A percentile compares a stretch with the other conserved stretches of the same genome.
Conservation (phyloP, 2,888 invertebrate species). For the Aphrophora alni region DNA sequence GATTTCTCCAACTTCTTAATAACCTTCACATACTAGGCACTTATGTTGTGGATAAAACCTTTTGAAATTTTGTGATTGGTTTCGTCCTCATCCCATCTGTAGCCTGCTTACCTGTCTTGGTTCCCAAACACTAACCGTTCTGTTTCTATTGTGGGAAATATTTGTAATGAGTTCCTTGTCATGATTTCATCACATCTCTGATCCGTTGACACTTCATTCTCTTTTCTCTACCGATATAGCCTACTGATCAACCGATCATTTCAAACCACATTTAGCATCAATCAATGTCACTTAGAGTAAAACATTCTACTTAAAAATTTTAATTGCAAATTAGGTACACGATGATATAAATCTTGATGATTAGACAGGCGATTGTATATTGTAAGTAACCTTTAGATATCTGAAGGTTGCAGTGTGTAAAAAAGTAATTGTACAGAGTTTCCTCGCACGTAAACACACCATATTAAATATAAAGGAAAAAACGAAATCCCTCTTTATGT, state of each 20-base stretch:
- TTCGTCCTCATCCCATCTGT: neutral
- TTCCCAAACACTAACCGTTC: neutral
- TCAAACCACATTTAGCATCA: neutral
- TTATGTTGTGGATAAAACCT: neutral
- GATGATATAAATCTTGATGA: neutral
- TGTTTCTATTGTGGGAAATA: neutral
- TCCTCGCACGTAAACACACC: too few species aligned
- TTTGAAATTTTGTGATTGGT: neutral
- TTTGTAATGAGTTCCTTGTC: slow-evolving; percentile 1
- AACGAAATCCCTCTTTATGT: too few species aligned
- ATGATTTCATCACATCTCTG: neutral
- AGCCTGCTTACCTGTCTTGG: neutral
- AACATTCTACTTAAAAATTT: neutral
- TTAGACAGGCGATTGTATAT: neutral
- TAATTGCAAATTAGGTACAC: neutral
- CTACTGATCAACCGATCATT: neutral
- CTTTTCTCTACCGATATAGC: neutral
- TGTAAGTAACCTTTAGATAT: neutral
- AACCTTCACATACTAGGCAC: too few species aligned
- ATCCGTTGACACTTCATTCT: neutral
- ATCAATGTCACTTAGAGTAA: neutral
- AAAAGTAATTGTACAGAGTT: neutral
- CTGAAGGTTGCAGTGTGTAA: neutral
- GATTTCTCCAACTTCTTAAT: too few species aligned
- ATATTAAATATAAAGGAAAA: too few species aligned